Conservation (phyloP, 1,140 invertebrate genomes). For the Dinoponera quadriceps region DNA sequence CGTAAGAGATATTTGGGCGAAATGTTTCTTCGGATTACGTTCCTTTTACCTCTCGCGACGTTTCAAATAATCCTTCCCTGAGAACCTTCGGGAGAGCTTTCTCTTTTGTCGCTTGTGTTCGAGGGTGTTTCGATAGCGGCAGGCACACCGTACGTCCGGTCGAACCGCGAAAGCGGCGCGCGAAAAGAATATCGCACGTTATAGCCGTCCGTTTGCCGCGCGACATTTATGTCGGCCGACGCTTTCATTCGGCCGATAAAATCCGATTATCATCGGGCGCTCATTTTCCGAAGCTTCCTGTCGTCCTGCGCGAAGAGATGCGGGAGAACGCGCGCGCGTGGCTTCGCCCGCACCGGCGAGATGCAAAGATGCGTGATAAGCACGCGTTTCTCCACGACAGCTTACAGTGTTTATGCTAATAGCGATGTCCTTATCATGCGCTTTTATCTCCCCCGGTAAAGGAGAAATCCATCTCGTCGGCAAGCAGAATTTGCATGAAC, state of each 20-base stretch:
- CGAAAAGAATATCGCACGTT: neutral
- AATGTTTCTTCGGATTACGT: no score
- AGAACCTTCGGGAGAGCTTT: no score
- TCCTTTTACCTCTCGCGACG: no score
- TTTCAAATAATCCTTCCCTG: no score
- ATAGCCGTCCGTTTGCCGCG: neutral
- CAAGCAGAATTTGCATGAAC: constrained; percentile 20
- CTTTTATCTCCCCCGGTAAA: constrained; percentile 10
- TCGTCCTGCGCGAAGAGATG: neutral
- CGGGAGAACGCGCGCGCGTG: neutral
- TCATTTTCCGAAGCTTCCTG: constrained; percentile 4
- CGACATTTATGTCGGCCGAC: neutral
- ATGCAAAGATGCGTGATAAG: constrained; percentile 37
- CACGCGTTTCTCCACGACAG: constrained; percentile 25
- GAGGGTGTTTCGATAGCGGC: no score
- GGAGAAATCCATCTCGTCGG: neutral
- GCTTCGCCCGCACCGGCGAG: neutral
- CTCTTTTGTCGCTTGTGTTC: no score
- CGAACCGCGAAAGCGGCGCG: neutral
- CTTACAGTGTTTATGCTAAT: constrained; percentile 41
- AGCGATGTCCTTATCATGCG: neutral
- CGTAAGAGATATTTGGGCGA: no score
- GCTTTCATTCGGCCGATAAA: constrained; percentile 9
- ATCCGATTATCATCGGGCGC: constrained; percentile 6
- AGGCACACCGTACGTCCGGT: no score